Evolutionary conservation across 2,113 vertebrate genomes (phyloP).

Genomic region (Tachysurus vachellii): DNA sequence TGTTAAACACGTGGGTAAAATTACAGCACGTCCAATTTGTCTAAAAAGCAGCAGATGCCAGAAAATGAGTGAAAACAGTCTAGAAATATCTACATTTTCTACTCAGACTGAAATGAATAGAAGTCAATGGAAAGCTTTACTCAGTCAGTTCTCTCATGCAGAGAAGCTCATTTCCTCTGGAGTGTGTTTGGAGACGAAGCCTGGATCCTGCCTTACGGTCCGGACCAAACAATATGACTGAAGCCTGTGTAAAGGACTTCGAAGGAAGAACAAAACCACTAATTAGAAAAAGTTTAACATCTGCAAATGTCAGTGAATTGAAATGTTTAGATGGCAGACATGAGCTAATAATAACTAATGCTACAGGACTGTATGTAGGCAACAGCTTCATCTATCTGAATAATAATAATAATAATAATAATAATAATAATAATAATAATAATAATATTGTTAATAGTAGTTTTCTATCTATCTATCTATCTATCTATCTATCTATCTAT

Average conservation of each 20-base stretch:
- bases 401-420: too few species aligned
- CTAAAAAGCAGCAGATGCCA: background rate
- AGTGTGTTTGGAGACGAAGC: slow-evolving; percentile 7
- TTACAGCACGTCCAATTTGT: background rate
- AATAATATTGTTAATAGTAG: background rate
- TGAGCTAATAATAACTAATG: background rate
- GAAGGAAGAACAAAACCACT: background rate
- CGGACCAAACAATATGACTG: slow-evolving; percentile 3
- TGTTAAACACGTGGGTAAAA: background rate
- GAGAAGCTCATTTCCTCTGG: slow-evolving; percentile 21
- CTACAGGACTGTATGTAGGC: background rate
- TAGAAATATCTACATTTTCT: slow-evolving; percentile 2
- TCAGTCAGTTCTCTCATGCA: background rate
- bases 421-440: background rate
- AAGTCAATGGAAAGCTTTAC: slow-evolving; percentile 25
- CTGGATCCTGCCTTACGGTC: background rate
- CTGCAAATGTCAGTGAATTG: background rate
- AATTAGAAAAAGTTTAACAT: background rate
- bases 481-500: too few species aligned
- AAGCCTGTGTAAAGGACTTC: background rate
- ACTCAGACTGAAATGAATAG: slow-evolving; percentile 8
- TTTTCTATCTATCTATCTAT: too few species aligned
- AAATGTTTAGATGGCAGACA: background rate
- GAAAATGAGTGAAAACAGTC: background rate
- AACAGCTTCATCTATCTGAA: background rate